phyloP scores from a whole-genome alignment of 2,888 invertebrate genomes.

The Aleiodes alternator region DNA sequence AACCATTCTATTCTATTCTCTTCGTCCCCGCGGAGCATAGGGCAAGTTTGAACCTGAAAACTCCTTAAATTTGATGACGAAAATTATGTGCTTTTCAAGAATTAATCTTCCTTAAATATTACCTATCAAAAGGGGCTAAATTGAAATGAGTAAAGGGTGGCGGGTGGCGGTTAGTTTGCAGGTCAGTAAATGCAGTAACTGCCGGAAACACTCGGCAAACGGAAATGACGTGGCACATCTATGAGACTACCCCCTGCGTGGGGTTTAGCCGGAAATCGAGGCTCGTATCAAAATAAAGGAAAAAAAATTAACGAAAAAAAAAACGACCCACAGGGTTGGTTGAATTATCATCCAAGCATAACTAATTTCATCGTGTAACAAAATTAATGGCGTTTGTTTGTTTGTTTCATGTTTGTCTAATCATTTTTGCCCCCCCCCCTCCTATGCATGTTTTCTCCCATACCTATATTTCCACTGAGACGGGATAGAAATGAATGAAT shows the following conservation, averaged over 20 bases:
- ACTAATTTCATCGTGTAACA: constrained; percentile 64
- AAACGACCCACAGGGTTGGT: constrained; percentile 40
- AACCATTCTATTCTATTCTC: too few relatives aligned
- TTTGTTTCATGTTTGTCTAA: constrained; percentile 34
- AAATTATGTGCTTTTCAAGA: not conserved
- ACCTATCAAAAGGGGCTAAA: constrained; percentile 39
- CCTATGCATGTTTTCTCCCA: not conserved
- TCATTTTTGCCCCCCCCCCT: constrained; percentile 10
- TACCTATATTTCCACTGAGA: constrained; percentile 9
- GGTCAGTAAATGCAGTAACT: constrained; percentile 35
- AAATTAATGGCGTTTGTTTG: constrained; percentile 59
- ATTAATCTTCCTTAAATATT: constrained; percentile 7
- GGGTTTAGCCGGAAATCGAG: constrained; percentile 65
- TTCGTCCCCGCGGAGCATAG: too few relatives aligned
- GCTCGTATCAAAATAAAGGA: constrained; percentile 53
- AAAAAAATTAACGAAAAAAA: constrained; percentile 44
- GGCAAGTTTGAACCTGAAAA: too few relatives aligned
- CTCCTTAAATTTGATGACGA: too few relatives aligned
- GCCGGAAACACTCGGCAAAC: constrained; percentile 59
- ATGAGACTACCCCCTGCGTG: constrained; percentile 61
- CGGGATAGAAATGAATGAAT: constrained; percentile 24
- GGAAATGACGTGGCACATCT: constrained; percentile 69
- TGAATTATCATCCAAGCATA: constrained; percentile 53
- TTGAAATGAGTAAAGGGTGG: constrained; percentile 47
- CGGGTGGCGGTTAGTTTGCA: constrained; percentile 32